A percentile compares a stretch with the other conserved stretches of the same genome.
These are phyloP conservation scores for Saccostrea echinata DNA, from an alignment of 1,140 invertebrate species.

Conservation along the genomic window DNA sequence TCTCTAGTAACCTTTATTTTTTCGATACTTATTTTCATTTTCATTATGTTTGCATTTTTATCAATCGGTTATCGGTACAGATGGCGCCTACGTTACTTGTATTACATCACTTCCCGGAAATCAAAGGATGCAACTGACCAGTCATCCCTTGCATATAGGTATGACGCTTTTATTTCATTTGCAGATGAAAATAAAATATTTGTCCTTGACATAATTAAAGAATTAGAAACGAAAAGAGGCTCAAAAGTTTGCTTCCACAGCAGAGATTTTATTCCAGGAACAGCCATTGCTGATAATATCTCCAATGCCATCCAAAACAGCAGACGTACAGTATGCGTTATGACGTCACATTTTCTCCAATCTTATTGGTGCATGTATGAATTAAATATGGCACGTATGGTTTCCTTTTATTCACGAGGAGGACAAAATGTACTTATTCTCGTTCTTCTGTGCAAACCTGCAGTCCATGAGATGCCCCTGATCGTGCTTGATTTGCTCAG, in stretches of 20 bases:
- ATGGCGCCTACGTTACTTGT: neutral
- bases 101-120: constrained; percentile 25
- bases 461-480: neutral
- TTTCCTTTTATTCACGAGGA: constrained; percentile 52
- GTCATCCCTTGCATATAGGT: neutral
- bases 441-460: constrained; percentile 9
- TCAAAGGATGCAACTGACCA: neutral
- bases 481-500: neutral
- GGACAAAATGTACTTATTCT: neutral
- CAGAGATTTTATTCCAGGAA: constrained; percentile 68
- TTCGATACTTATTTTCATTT: neutral
- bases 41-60: neutral
- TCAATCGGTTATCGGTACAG: neutral
- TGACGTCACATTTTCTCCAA: constrained; percentile 73
- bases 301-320: constrained; percentile 83
- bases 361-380: constrained; percentile 87
- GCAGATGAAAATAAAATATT: neutral
- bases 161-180: constrained; percentile 37
- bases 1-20: neutral
- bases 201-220: constrained; percentile 1
- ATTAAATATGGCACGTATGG: constrained; percentile 80
- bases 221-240: constrained; percentile 52
- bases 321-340: constrained; percentile 83
- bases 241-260: constrained; percentile 65
- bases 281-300: constrained; percentile 83